Evolutionary conservation across 2,113 vertebrate species (phyloP).

Genomic region (Ictalurus furcatus): DNA sequence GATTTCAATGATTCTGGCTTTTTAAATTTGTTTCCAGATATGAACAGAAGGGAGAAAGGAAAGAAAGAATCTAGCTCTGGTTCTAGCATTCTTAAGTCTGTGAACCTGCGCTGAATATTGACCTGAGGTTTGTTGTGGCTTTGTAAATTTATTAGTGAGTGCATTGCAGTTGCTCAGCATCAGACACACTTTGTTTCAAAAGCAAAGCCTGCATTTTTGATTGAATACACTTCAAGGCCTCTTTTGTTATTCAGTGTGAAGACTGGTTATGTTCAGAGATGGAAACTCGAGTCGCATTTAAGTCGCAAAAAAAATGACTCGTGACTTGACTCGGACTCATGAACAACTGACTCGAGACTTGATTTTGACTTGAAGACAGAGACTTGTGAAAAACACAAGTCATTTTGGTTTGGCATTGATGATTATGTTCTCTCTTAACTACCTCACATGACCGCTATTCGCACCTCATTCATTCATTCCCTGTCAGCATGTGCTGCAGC

Average conservation of each 20-base stretch:
- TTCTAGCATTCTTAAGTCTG: neutral
- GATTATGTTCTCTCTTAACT: too few relatives aligned
- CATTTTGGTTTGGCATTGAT: too few relatives aligned
- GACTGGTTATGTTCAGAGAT: neutral
- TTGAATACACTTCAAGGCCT: constrained; percentile 9
- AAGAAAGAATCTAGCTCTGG: neutral
- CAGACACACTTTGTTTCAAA: neutral
- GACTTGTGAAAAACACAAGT: too few relatives aligned
- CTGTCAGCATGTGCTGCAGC: too few relatives aligned
- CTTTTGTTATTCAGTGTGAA: neutral
- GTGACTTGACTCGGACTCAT: too few relatives aligned
- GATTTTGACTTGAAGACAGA: too few relatives aligned
- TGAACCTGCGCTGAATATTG: neutral
- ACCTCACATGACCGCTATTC: too few relatives aligned
- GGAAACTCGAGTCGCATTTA: too few relatives aligned
- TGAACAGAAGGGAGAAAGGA: neutral
- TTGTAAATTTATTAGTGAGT: neutral
- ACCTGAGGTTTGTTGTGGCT: constrained; percentile 26
- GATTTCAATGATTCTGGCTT: neutral
- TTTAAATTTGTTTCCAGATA: neutral
- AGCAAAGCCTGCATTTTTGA: neutral
- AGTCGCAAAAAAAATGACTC: too few relatives aligned
- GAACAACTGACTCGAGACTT: too few relatives aligned
- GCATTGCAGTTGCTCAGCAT: neutral
- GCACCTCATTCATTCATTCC: too few relatives aligned